phyloP scores from a whole-genome alignment of 35 echinoderm and acorn worm species.

The Chiridota heheva region DNA sequence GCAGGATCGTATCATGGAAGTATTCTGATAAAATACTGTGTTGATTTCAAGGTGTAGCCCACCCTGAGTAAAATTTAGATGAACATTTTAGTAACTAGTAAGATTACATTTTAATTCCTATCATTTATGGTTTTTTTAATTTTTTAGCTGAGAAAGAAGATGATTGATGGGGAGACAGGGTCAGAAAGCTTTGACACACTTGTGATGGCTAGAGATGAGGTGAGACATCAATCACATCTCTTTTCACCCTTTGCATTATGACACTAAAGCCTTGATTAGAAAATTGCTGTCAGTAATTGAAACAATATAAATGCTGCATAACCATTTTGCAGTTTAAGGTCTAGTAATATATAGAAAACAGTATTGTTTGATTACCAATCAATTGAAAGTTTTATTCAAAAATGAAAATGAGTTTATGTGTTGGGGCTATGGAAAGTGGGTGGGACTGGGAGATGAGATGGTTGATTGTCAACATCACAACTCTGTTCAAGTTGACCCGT shows the following conservation, averaged over 20 bases:
- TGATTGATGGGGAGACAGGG: slow-evolving; percentile 71
- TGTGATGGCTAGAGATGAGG: slow-evolving; percentile 82
- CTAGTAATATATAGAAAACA: no score
- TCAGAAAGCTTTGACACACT: slow-evolving; percentile 33
- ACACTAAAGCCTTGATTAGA: background rate
- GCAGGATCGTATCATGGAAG: no score
- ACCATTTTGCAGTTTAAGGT: background rate
- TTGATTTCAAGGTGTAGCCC: background rate
- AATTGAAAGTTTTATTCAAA: no score
- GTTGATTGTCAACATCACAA: no score
- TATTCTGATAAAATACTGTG: background rate
- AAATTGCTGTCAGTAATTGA: background rate
- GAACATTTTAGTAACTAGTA: background rate
- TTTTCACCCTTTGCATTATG: background rate
- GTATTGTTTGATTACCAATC: no score
- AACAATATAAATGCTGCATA: background rate
- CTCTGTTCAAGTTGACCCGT: no score
- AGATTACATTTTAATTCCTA: background rate
- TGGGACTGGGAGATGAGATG: no score
- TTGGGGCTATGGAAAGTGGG: no score
- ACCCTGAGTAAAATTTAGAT: background rate
- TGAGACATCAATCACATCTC: background rate
- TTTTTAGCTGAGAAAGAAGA: slow-evolving; percentile 63
- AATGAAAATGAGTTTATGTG: no score
- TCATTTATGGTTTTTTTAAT: slow-evolving; percentile 2